A percentile compares a stretch with the other conserved stretches of the same genome.
These are phyloP conservation scores for Gobionotothen gibberifrons DNA, from an alignment of 2,797 vertebrate species.

Conservation along the genomic window DNA sequence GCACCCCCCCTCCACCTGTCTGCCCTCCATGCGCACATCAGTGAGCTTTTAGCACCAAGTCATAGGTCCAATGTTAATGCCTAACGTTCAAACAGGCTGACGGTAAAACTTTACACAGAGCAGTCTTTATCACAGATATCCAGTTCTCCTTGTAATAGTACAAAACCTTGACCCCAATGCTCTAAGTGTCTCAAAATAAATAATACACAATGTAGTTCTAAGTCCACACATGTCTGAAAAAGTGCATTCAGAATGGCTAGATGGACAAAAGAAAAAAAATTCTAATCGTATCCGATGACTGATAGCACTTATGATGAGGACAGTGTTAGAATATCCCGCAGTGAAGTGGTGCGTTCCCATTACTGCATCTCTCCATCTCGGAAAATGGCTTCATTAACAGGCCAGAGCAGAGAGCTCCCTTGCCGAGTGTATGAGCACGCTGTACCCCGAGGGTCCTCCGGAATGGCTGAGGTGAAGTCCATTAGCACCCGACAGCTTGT, in stretches of 20 bases:
- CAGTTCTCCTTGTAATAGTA: neutral
- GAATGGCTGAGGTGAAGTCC: slow-evolving; percentile 77
- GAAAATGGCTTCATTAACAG: slow-evolving; percentile 80
- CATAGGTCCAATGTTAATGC: slow-evolving; percentile 17
- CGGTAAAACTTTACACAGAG: slow-evolving; percentile 26
- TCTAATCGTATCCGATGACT: slow-evolving; percentile 71
- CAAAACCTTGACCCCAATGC: slow-evolving; percentile 5
- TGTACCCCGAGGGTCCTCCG: slow-evolving; percentile 69
- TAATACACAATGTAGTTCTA: neutral
- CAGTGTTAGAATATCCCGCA: slow-evolving; percentile 76
- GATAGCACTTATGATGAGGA: slow-evolving; percentile 77
- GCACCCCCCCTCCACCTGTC: slow-evolving; percentile 40
- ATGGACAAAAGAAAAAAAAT: slow-evolving; percentile 43
- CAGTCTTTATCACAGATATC: slow-evolving; percentile 12
- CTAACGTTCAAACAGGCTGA: slow-evolving; percentile 10
- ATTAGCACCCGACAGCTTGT: slow-evolving; percentile 79
- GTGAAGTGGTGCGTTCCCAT: slow-evolving; percentile 77
- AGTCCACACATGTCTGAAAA: slow-evolving; percentile 18
- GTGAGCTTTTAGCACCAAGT: slow-evolving; percentile 43
- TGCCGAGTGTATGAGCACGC: slow-evolving; percentile 57
- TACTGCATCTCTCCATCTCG: slow-evolving; percentile 73
- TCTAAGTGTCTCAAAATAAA: slow-evolving; percentile 8
- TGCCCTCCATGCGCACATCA: slow-evolving; percentile 41
- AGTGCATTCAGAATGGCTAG: slow-evolving; percentile 31
- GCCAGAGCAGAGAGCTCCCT: slow-evolving; percentile 68